These are phyloP conservation scores for Agelas oroides DNA, from an alignment of 37 sponge, comb jelly and placozoan species.

Conservation along the genomic window DNA sequence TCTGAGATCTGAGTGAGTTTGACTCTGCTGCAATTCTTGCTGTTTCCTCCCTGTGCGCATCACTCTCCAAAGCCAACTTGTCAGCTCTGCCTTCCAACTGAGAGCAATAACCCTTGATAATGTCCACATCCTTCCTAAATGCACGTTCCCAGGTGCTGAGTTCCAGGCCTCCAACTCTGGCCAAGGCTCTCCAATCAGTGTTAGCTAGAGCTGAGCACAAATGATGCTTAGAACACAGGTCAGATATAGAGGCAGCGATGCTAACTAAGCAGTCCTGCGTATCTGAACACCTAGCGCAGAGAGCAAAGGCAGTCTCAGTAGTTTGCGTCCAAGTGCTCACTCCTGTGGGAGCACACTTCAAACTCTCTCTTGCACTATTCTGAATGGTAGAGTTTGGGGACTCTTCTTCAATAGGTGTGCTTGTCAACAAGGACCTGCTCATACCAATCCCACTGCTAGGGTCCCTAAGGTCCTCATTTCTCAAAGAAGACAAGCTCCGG, in stretches of 20 bases:
- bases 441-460: too few relatives aligned
- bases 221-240: background rate
- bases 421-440: background rate
- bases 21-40: background rate
- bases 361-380: too few relatives aligned
- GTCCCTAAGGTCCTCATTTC: too few relatives aligned
- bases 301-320: constrained; percentile 64
- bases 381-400: background rate
- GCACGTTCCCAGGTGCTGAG: constrained; percentile 5
- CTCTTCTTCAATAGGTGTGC: background rate
- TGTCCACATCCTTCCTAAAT: constrained; percentile 3
- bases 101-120: background rate
- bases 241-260: constrained; percentile 3
- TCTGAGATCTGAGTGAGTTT: background rate
- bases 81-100: background rate
- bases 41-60: background rate
- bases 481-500: too few relatives aligned
- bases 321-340: constrained; percentile 49
- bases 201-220: constrained; percentile 6
- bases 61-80: background rate
- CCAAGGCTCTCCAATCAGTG: constrained; percentile 34
- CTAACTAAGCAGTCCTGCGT: background rate
- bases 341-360: too few relatives aligned
- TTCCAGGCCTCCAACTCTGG: constrained; percentile 24
- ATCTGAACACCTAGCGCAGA: constrained; percentile 54